Evolutionary conservation across 1,140 invertebrate genomes (phyloP).

Genomic region (Drosophila murphyi): DNA sequence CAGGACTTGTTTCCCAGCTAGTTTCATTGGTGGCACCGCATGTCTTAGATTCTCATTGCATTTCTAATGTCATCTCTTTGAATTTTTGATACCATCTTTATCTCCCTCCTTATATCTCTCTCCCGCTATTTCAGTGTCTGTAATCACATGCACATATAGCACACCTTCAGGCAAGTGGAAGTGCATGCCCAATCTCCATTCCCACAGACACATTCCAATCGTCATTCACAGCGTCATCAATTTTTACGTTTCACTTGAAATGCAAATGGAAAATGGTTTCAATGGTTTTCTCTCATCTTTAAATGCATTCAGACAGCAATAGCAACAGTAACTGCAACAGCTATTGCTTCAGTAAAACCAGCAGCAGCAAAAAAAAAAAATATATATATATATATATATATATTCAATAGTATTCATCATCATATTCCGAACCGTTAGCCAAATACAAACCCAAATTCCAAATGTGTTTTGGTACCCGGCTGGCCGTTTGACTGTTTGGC

Average conservation of each 20-base stretch:
- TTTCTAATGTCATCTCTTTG: conserved; percentile 1
- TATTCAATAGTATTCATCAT: conserved; percentile 19
- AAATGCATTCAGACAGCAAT: conserved; percentile 48
- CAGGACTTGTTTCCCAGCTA: too few species aligned
- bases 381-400: neutral
- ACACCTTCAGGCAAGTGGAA: neutral
- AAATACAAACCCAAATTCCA: conserved; percentile 45
- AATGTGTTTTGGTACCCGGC: conserved; percentile 21
- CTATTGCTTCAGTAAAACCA: neutral
- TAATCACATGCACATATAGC: neutral
- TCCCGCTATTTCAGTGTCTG: neutral
- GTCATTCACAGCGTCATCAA: conserved; percentile 16
- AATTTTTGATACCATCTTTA: neutral
- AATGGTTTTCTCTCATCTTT: conserved; percentile 54
- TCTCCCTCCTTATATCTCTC: neutral
- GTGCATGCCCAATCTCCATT: conserved; percentile 1
- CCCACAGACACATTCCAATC: neutral
- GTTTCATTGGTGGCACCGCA: too few species aligned
- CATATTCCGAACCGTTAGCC: conserved; percentile 47
- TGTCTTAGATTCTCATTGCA: neutral
- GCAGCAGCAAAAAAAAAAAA: neutral
- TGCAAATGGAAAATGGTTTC: conserved; percentile 53
- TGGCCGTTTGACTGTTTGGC: conserved; percentile 17
- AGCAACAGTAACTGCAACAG: conserved; percentile 6
- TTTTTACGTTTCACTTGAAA: conserved; percentile 44